Conservation (phyloP, 1,140 invertebrate genomes). For the Pararge aegeria region DNA sequence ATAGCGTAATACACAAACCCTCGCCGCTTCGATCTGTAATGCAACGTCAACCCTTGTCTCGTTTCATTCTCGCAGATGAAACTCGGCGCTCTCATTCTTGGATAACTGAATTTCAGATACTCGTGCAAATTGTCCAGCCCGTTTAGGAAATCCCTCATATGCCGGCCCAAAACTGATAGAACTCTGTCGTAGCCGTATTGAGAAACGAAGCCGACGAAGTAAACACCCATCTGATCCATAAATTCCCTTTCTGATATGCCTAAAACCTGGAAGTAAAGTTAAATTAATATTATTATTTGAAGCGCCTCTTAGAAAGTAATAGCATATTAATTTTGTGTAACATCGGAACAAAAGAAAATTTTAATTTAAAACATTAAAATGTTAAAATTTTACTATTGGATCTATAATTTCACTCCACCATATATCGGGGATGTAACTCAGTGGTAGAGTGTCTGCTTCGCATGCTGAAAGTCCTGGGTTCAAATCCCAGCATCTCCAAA, state of each 20-base stretch:
- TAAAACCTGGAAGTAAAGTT: constrained; percentile 83
- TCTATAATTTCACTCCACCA: neutral
- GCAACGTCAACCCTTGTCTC: constrained; percentile 92
- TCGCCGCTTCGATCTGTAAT: constrained; percentile 94
- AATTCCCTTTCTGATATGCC: constrained; percentile 92
- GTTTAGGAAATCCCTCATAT: constrained; percentile 97
- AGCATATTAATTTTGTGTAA: too few relatives aligned
- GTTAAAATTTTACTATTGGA: neutral
- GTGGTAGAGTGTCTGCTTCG: constrained; percentile 89
- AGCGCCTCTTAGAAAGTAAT: too few relatives aligned
- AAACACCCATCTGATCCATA: constrained; percentile 94
- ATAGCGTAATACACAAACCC: constrained; percentile 98
- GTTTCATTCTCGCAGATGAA: constrained; percentile 98
- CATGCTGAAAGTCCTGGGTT: constrained; percentile 89
- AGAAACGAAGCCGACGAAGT: constrained; percentile 94
- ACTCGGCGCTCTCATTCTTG: constrained; percentile 91
- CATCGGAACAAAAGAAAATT: too few relatives aligned
- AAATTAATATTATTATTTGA: neutral
- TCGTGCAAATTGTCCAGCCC: constrained; percentile 98
- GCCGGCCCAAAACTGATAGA: constrained; percentile 92
- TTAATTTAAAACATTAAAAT: too few relatives aligned
- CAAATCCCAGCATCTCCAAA: constrained; percentile 84
- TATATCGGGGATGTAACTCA: constrained; percentile 85
- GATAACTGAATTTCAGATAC: constrained; percentile 98
- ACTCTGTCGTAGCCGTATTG: constrained; percentile 97